Percentiles rank a stretch among this genome's conserved stretches.
phyloP scores from a whole-genome alignment of 2,888 invertebrate genomes.

The Diplolepis rosae region DNA sequence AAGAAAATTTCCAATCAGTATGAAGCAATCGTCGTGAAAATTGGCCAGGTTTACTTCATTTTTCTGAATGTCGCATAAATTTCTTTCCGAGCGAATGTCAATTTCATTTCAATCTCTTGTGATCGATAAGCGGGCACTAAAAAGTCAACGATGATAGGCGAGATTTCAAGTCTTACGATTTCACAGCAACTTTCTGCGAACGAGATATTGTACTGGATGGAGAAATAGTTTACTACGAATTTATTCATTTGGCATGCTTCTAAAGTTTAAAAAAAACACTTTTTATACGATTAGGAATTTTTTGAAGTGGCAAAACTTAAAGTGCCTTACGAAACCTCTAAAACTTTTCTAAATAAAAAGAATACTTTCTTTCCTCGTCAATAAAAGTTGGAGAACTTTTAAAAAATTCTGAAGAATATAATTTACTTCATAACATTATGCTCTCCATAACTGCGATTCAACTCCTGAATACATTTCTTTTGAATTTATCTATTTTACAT shows the following conservation, averaged over 20 bases:
- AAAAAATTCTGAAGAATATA: no score
- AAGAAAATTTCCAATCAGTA: neutral
- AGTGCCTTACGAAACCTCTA: no score
- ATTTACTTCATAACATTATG: no score
- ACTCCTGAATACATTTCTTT: no score
- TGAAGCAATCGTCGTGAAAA: neutral
- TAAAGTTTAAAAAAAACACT: no score
- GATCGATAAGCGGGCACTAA: neutral
- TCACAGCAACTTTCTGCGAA: neutral
- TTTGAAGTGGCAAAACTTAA: no score
- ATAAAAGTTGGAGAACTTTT: no score
- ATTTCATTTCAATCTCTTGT: neutral
- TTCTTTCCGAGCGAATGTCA: neutral
- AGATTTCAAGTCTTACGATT: constrained; percentile 1
- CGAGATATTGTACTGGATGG: neutral
- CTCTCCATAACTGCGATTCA: no score
- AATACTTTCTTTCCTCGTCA: no score
- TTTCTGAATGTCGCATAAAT: neutral
- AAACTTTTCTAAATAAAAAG: no score
- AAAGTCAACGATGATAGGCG: constrained; percentile 14
- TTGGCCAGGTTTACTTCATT: neutral
- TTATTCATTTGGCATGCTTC: neutral
- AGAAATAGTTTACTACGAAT: neutral
- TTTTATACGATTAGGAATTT: no score
- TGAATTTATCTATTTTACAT: no score